Percentiles rank a stretch among this genome's conserved stretches.
These are phyloP conservation scores for Zaprionus tsacasi DNA, from an alignment of 1,140 invertebrate genomes.

Conservation along the genomic window DNA sequence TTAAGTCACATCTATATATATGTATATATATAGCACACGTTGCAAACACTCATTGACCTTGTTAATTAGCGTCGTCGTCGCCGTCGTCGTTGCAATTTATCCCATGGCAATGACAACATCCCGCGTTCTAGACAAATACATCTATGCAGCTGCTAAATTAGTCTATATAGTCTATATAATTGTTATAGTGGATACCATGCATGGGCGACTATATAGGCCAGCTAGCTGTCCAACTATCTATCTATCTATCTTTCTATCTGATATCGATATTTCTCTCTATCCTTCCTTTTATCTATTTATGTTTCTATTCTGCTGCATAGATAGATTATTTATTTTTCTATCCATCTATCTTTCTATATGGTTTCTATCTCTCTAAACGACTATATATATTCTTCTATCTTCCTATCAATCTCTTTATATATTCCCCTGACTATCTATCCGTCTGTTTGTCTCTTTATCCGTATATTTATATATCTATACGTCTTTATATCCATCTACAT, in stretches of 20 bases:
- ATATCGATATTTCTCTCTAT: no score
- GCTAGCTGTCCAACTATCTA: conserved; percentile 45
- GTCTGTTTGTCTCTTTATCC: no score
- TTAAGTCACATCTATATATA: conserved; percentile 27
- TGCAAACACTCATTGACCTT: conserved; percentile 50
- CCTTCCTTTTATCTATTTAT: not conserved
- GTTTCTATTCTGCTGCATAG: conserved; percentile 31
- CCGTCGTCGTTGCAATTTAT: conserved; percentile 39
- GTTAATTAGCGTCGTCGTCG: conserved; percentile 47
- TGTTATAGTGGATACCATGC: not conserved
- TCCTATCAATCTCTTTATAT: no score
- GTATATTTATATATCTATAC: no score
- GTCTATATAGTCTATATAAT: not conserved
- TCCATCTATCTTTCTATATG: conserved; percentile 35
- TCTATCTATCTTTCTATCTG: not conserved
- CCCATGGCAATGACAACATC: conserved; percentile 30
- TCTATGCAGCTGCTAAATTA: conserved; percentile 22
- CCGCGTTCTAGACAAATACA: conserved; percentile 1
- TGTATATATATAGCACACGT: not conserved
- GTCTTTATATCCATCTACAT: no score
- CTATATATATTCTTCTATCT: no score
- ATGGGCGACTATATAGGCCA: not conserved
- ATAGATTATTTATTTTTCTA: no score
- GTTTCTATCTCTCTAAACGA: no score
- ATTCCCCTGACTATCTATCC: no score